Base-by-base conservation (phyloP, 2,113 vertebrate species). In the Morone chrysops region DNA sequence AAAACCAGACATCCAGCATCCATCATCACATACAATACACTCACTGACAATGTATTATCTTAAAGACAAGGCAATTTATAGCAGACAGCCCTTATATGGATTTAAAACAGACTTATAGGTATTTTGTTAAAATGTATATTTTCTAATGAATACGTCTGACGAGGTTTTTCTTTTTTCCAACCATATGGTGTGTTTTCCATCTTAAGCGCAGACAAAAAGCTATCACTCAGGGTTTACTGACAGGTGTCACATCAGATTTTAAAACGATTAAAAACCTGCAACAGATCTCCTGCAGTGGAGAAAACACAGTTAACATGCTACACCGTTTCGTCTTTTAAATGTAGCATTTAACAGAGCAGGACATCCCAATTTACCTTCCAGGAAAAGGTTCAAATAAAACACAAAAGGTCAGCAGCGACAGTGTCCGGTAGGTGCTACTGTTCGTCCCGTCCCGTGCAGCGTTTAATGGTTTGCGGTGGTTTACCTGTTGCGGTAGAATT, bases 401-500 rank as follows among this genome's bases (percentile, higher is more conserved):
- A 25, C 14, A 70, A 66, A 70, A 61, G 72, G 53, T 47, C 62
- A 65, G 25, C 57, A 14, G 25, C 54, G 20, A 22, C 8, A 38
- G 12, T n/a, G 22, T 48, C 68, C 22, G 12, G 13, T 16, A 0
- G 12, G 18, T 62, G 31, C 65, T 5, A 40, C 18, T 31, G 40
- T 25, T 2, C 11, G 8, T 62, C 4, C 1, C 40, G 17, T 59
- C 36, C 4, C 4, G 20, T n/a, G 1, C 14, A 41, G 20, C 5
- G 5, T 20, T 17, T 0, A 0, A 76, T 47, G 22, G 4, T 80
- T 77, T 83, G 9, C 57, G 22, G 2, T 80, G 6, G 10, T 89
- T 92, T 94, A 94, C 93, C 93, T 94, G 93, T 94, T 94, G 92
- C 89, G 38, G 88, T n/a, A 16, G 56, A 53, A 62, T 2, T 56